Evolutionary conservation across 2,888 invertebrate species (phyloP).

Genomic region (Drosophila histrio): DNA sequence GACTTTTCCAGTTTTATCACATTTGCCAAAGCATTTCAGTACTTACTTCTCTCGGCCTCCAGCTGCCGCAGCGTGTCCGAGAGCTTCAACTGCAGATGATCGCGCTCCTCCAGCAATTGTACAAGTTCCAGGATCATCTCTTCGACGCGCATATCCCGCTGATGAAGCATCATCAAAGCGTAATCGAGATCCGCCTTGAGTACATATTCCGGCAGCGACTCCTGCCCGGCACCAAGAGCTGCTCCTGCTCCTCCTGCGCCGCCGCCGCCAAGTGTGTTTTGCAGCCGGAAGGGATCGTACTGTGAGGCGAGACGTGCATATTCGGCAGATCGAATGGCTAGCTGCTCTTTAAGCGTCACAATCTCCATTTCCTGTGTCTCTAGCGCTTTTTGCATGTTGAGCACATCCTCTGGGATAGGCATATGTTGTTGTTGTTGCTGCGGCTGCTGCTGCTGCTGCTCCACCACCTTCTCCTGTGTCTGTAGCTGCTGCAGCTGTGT

Average conservation of each 20-base stretch:
- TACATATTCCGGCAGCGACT: slow-evolving; percentile 60
- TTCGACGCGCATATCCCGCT: slow-evolving; percentile 93
- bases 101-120: slow-evolving; percentile 92
- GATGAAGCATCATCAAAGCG: slow-evolving; percentile 93
- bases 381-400: slow-evolving; percentile 85
- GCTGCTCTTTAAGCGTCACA: slow-evolving; percentile 89
- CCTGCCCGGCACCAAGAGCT: slow-evolving; percentile 12
- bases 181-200: slow-evolving; percentile 89
- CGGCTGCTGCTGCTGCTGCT: background rate
- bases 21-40: too few species aligned
- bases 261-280: slow-evolving; percentile 65
- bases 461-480: slow-evolving; percentile 16
- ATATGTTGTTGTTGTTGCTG: slow-evolving; percentile 30
- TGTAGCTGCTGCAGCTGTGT: slow-evolving; percentile 44
- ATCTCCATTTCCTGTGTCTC: slow-evolving; percentile 90
- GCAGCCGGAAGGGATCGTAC: slow-evolving; percentile 83
- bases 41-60: slow-evolving; percentile 86
- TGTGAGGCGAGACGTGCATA: slow-evolving; percentile 85
- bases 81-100: slow-evolving; percentile 91
- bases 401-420: too few species aligned
- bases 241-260: slow-evolving; percentile 9
- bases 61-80: slow-evolving; percentile 92
- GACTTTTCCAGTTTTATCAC: too few species aligned
- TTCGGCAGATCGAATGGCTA: slow-evolving; percentile 87
- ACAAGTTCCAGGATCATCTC: slow-evolving; percentile 93